A percentile compares a stretch with the other conserved stretches of the same genome.
phyloP scores from a whole-genome alignment of 1,140 invertebrate species.

The Heliconius hewitsoni region DNA sequence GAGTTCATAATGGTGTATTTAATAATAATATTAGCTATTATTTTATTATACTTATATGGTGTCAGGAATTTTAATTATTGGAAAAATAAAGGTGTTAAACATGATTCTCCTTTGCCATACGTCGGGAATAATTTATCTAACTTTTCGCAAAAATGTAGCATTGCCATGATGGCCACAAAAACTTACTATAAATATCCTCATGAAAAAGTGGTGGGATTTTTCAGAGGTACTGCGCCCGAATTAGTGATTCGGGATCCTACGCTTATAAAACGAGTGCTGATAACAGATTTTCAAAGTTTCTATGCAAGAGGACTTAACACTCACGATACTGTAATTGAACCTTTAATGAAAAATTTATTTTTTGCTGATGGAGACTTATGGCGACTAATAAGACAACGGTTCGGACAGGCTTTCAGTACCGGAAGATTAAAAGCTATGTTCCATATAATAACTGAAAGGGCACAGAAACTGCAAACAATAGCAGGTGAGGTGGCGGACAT shows the following conservation, averaged over 20 bases:
- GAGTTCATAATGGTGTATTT: slow-evolving; percentile 13
- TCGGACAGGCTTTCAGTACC: slow-evolving; percentile 85
- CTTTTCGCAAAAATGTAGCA: slow-evolving; percentile 55
- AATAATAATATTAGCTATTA: slow-evolving; percentile 9
- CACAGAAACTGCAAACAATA: slow-evolving; percentile 70
- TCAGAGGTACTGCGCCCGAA: slow-evolving; percentile 51
- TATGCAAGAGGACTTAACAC: slow-evolving; percentile 71
- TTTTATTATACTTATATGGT: slow-evolving; percentile 50
- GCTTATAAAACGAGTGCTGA: slow-evolving; percentile 79
- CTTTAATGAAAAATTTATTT: slow-evolving; percentile 81
- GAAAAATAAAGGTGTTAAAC: slow-evolving; percentile 56
- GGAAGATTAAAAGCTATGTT: slow-evolving; percentile 84
- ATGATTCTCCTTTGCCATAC: slow-evolving; percentile 56
- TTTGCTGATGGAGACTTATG: slow-evolving; percentile 81
- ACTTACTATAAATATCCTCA: slow-evolving; percentile 58
- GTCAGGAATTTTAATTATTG: slow-evolving; percentile 55
- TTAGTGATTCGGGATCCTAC: slow-evolving; percentile 68
- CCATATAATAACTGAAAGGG: slow-evolving; percentile 74
- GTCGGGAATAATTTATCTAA: slow-evolving; percentile 58
- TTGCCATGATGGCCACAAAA: slow-evolving; percentile 56
- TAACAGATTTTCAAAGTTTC: slow-evolving; percentile 83
- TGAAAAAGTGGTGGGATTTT: slow-evolving; percentile 65
- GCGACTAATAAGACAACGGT: slow-evolving; percentile 82
- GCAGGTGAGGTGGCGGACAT: slow-evolving; percentile 56
- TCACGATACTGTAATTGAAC: slow-evolving; percentile 71